Base-by-base conservation (phyloP, 2,797 vertebrate genomes). In the Gallinago stenura region DNA sequence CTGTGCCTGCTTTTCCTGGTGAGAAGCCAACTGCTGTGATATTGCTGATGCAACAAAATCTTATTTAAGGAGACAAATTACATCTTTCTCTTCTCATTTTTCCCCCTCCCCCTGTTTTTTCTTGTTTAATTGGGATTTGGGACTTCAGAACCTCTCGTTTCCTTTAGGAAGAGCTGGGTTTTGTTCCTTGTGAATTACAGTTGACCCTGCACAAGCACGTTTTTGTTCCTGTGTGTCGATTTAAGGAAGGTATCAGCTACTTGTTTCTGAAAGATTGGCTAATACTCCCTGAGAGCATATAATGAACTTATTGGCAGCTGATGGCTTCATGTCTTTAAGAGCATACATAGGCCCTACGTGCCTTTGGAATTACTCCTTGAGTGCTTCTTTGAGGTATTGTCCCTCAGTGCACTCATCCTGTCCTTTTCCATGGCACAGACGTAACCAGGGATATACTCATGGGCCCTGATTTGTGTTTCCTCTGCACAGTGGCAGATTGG, bases 401-500 rank as follows among this genome's bases (percentile, higher is more conserved):
- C 0, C 0, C 35, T 33, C n/a, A 3, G 9, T 2, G 12, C 0
- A 0, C 17, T 57, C 31, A 19, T 19, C 15, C 50, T 43, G 10
- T 43, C 17, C 24, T 51, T 45, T 51, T 46, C 37, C 5, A 1
- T 18, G 56, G 57, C 56, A 7, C 24, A 45, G 12, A 8, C 21
- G 18, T 28, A 45, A 8, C 7, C 24, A n/a, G 41, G 25, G 15
- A 6, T 10, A 3, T 48, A 4, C 24, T 39, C 9, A 6, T 5
- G 10, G 48, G 24, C 37, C 18, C 35, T 65, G 56, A 4, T 7
- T 43, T 26, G 7, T 22, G 7, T 53, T 4, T 37, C 17, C 60
- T 69, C 33, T 37, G 28, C 20, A 24, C 4, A 13, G 21, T 28
- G 58, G 15, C 35, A 75, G 6, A 1, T 2, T 26, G 28, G 11